Base-by-base conservation (phyloP, 2,888 invertebrate genomes). In the Cryptus viduatorius region DNA sequence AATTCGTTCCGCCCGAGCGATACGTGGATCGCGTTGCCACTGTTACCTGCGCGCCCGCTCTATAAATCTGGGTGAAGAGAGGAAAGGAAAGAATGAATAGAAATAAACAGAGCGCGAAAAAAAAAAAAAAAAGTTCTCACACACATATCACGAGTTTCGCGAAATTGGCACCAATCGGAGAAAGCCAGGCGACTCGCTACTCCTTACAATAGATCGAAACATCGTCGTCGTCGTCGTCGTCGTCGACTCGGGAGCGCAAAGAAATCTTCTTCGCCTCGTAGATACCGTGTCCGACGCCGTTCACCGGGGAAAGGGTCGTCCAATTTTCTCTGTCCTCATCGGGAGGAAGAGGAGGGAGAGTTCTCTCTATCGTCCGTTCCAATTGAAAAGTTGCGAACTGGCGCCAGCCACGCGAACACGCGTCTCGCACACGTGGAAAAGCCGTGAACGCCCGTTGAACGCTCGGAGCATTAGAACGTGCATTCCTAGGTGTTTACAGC, bases 401-500 rank as follows among this genome's bases (percentile, higher is more conserved):
- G 84, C 79, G 79, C 82, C 82, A 67, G 16, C 53, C 59, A 29
- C 65, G 19, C 29, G 61, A 31, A 59, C 73, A 46, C 80, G 46
- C 80, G 44, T 64, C 48, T 65, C 8, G 48, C 50, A 64, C 24
- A 67, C 37, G 24, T 71, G 19, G 61, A 69, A 29, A 59, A 24
- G 14, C 14, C 72, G 59, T 37, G 37, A 37, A 37, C 37, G n/a
- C 12, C 31, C 59, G 64, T 24, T 19, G 37, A 29, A 69, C 53
- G 61, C 81, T 77, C 65, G 75, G 37, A 73, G 73, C 82, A 78
- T 86, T 86, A 84, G 84, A 86, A 86, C 83, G 84, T 80, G 81
- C 84, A 86, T 86, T 86, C 86, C 84, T 85, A 42, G 71, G 84
- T 86, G 84, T 86, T 86, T 86, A 86, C 84, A 81, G 68, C 73